Conservation (phyloP, 1,140 invertebrate species). For the Pararge aegeria region DNA sequence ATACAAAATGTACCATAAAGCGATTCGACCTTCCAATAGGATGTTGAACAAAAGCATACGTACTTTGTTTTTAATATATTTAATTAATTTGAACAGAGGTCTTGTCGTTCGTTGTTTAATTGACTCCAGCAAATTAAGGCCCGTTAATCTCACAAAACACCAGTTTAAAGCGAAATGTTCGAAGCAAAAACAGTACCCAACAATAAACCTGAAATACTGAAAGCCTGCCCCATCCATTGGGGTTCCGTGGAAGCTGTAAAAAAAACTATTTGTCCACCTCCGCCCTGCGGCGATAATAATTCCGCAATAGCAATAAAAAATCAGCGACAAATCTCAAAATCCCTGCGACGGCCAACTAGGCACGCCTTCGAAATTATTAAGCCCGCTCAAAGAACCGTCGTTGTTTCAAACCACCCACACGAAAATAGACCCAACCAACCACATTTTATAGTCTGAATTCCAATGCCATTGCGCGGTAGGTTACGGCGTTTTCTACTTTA, state of each 20-base stretch:
- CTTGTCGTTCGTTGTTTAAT: no score
- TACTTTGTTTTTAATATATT: no score
- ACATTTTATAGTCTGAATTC: conserved; percentile 24
- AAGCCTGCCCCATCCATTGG: conserved; percentile 22
- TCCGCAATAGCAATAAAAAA: conserved; percentile 72
- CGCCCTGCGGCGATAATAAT: conserved; percentile 64
- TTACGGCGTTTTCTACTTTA: conserved; percentile 51
- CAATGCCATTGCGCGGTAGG: neutral
- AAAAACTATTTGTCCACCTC: conserved; percentile 58
- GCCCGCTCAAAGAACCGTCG: conserved; percentile 50
- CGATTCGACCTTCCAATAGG: no score
- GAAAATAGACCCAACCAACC: conserved; percentile 34
- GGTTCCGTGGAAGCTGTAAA: conserved; percentile 31
- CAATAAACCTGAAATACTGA: conserved; percentile 23
- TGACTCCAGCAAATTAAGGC: neutral
- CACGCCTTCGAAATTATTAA: conserved; percentile 77
- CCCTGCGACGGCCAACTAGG: conserved; percentile 68
- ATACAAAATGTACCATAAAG: no score
- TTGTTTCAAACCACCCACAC: conserved; percentile 19
- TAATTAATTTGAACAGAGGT: no score
- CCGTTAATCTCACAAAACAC: neutral
- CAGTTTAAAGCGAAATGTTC: neutral
- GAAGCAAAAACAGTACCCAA: neutral
- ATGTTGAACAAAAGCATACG: no score
- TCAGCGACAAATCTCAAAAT: conserved; percentile 71